Evolutionary conservation across 2,888 invertebrate species (phyloP), one percentile per base, ranked within the genome.

Genomic region (Ichneumoninae sp.): DNA sequence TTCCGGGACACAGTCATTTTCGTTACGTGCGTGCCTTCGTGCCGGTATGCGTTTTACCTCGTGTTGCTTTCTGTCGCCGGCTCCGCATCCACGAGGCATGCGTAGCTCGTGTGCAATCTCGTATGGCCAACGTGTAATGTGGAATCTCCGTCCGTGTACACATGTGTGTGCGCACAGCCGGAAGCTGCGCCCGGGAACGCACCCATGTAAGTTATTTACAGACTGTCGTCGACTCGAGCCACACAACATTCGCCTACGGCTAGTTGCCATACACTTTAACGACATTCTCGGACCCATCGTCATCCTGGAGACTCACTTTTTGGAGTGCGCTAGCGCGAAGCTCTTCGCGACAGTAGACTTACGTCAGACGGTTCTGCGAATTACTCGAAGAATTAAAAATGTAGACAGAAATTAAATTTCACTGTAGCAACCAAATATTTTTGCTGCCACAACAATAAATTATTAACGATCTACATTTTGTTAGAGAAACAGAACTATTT

Each of bases 1-100:
- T 73, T 63, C 76, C 76, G 77, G 63, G 63, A 70, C 63, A 68
- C 66, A 26, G 71, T 71, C n/a, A 60, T 71, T 76, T 75, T 81
- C 75, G 52, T 36, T 52, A 44, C 65, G 57, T 57, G 66, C 66
- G 52, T 73, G 71, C 30, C 65, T 44, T 63, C 73, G 13, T 36
- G 30, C 54, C 70, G 26, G 70, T 80, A 36, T 69, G 63, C 71
- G 75, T 74, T 75, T 60, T 77, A 44, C 44, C 36, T 66, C 36
- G 22, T 33, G 65, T 40, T 79, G 54, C 54, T 63, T 4, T 68
- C 65, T 50, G 57, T 68, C 57, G 44, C 57, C 47, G 65, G 69
- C 57, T 36, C 57, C 19, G 44, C 73, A 19, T 40, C 52, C 40
- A 40, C 76, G 26, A 16, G 44, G 16, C 19, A 30, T 7, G 13